These are phyloP conservation scores for Grantiella picta DNA, from an alignment of 2,113 vertebrate species.

Conservation along the genomic window DNA sequence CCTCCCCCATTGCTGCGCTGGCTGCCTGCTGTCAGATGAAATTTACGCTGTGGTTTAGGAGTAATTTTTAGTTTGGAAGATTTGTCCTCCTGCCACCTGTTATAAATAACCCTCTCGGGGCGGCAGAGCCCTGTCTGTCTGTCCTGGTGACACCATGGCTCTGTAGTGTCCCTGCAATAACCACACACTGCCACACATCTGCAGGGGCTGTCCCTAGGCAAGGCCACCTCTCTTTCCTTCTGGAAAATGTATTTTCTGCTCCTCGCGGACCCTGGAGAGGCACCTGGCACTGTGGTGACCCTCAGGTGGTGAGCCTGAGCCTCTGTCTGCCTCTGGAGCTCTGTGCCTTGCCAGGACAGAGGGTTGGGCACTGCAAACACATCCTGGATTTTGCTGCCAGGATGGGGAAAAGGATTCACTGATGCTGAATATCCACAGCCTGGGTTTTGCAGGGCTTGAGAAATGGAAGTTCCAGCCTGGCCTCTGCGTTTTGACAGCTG, in stretches of 20 bases:
- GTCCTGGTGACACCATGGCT: neutral
- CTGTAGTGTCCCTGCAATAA: neutral
- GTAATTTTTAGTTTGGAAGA: conserved; percentile 53
- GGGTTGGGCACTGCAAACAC: neutral
- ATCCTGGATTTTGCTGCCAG: neutral
- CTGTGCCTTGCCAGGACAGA: neutral
- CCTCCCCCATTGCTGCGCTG: neutral
- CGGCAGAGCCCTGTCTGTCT: fast-evolving
- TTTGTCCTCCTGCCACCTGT: conserved; percentile 16
- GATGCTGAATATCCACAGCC: neutral
- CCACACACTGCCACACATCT: neutral
- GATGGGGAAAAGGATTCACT: neutral
- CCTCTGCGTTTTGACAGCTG: neutral
- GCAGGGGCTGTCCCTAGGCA: neutral
- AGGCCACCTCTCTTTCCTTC: neutral
- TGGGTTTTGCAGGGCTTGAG: neutral
- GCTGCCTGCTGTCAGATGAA: conserved; percentile 31
- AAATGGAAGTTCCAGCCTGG: neutral
- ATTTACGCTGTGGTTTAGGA: conserved; percentile 55
- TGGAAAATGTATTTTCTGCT: neutral
- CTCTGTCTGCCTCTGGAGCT: neutral
- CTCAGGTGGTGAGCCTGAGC: neutral
- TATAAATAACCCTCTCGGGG: neutral
- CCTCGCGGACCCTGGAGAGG: fast-evolving
- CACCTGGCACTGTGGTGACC: neutral